Conservation (phyloP, 1,140 invertebrate species). For the Drosophila nikananu region DNA sequence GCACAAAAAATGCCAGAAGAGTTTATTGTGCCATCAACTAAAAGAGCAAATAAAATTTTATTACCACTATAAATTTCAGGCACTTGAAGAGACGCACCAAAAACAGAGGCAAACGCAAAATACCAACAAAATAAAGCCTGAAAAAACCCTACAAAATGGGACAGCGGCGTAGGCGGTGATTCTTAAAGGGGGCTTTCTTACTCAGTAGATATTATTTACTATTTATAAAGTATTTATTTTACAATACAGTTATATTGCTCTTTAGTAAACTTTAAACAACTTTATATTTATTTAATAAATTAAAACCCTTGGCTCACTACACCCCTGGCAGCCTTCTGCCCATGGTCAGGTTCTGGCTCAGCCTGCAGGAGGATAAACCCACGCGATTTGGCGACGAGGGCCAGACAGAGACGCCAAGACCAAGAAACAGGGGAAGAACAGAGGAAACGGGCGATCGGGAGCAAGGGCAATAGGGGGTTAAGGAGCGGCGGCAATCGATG, state of each 20-base stretch:
- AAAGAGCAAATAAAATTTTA: constrained; percentile 84
- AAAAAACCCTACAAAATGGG: constrained; percentile 26
- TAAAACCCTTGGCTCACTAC: constrained; percentile 3
- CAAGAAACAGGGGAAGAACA: constrained; percentile 61
- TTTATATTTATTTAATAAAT: no score
- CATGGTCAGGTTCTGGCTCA: constrained; percentile 39
- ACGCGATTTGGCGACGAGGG: constrained; percentile 72
- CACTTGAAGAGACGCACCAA: constrained; percentile 64
- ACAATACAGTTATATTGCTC: background rate
- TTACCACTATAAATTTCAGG: constrained; percentile 83
- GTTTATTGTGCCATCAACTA: constrained; percentile 83
- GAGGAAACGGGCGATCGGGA: constrained; percentile 33
- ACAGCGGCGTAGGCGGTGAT: constrained; percentile 29
- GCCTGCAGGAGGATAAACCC: constrained; percentile 72
- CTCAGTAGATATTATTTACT: background rate
- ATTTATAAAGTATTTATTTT: no score
- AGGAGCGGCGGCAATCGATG: constrained; percentile 11
- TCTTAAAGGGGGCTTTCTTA: background rate
- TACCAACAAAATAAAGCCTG: constrained; percentile 14
- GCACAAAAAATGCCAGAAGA: constrained; percentile 69
- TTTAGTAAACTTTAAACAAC: background rate
- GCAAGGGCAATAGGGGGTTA: constrained; percentile 13
- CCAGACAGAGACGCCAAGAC: constrained; percentile 57
- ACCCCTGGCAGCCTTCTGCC: constrained; percentile 10
- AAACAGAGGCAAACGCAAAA: constrained; percentile 56